Conservation (phyloP, 2,113 vertebrate genomes). For the Arvicanthis niloticus region DNA sequence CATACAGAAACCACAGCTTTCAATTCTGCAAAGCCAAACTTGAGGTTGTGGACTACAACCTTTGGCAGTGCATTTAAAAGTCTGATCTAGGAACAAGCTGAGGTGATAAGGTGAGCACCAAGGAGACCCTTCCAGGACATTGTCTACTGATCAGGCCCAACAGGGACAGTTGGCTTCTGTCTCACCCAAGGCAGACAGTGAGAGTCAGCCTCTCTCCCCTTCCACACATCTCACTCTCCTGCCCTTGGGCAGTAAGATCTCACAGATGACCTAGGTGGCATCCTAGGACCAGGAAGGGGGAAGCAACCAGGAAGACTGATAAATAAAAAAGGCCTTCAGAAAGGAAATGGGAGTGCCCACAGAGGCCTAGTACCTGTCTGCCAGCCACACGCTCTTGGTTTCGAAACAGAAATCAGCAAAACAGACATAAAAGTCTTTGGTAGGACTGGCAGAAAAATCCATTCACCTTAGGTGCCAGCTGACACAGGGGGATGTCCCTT, state of each 20-base stretch:
- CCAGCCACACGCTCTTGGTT: slow-evolving; percentile 37
- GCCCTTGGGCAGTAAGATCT: background rate
- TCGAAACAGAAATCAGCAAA: slow-evolving; percentile 32
- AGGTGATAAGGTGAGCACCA: background rate
- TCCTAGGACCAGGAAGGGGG: background rate
- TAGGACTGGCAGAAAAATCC: slow-evolving; percentile 6
- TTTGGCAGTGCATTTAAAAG: background rate
- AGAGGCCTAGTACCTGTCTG: background rate
- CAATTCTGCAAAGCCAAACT: slow-evolving; percentile 30
- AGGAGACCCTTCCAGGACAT: background rate
- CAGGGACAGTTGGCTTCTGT: background rate
- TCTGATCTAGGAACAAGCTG: background rate
- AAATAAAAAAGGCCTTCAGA: slow-evolving; percentile 11
- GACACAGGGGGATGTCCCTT: background rate
- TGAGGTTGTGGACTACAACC: background rate
- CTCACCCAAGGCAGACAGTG: background rate
- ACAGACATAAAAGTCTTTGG: slow-evolving; percentile 12
- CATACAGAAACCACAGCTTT: background rate
- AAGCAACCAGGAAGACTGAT: background rate
- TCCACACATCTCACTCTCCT: no score
- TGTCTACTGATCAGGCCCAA: fast-evolving
- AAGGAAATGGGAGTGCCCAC: slow-evolving; percentile 67
- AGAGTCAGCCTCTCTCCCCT: background rate
- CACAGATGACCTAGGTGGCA: slow-evolving; percentile 27
- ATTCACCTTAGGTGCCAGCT: background rate